These are phyloP conservation scores for Cerastoderma edule DNA, from an alignment of 2,888 invertebrate species.

Conservation along the genomic window DNA sequence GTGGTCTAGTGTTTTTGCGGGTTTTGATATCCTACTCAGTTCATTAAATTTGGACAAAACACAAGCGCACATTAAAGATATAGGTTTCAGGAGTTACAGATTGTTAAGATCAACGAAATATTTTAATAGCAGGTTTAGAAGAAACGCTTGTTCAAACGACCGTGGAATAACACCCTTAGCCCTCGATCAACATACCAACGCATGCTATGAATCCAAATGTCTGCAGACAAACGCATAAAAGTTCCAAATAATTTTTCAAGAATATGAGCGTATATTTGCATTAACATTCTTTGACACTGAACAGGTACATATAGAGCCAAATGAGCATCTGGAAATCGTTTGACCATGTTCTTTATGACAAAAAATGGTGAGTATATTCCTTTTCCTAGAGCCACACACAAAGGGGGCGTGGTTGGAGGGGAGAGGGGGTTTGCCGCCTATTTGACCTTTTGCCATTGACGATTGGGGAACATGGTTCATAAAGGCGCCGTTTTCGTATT, in stretches of 20 bases:
- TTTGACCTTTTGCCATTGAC: conserved; percentile 23
- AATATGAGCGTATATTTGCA: no score
- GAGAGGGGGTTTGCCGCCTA: conserved; percentile 15
- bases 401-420: conserved; percentile 10
- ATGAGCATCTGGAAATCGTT: no score
- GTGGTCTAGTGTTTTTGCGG: not conserved
- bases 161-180: no score
- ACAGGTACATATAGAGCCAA: no score
- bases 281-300: no score
- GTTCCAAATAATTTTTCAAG: no score
- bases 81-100: conserved; percentile 41
- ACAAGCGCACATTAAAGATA: conserved; percentile 51
- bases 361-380: not conserved
- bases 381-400: conserved; percentile 21
- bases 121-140: conserved; percentile 53
- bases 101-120: conserved; percentile 36
- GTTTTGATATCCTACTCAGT: conserved; percentile 30
- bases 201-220: no score
- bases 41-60: conserved; percentile 48
- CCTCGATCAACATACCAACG: no score
- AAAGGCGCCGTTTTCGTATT: no score
- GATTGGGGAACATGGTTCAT: not conserved
- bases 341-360: not conserved
- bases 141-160: conserved; percentile 13
- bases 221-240: no score